Base-by-base conservation (phyloP, 2,888 invertebrate genomes). In the Pedicia rivosa region DNA sequence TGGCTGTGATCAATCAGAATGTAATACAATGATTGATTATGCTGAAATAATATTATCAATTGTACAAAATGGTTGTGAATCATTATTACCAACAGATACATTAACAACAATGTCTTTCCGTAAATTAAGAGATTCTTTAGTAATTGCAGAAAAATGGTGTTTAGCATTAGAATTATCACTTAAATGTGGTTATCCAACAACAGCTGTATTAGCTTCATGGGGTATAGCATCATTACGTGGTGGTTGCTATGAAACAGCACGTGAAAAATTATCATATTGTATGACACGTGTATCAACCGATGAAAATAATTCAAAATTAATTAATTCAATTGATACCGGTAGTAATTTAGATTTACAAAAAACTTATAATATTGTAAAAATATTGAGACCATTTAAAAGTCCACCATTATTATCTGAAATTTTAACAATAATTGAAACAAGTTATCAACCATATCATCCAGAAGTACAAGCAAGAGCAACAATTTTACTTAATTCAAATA, bases 91-190 rank as follows among this genome's bases (percentile, higher is more conserved):
- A 6, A 48, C 52, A 1, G 59, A 57, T 5, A 48, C 54, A 2
- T 41, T 60, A 2, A 53, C 50, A 34, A 48, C 53, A 49, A 71
- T 74, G 46, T 72, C 74, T 34, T 62, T 83, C 29, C 70, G 84
- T 40, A 74, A 76, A 30, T 60, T 91, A 4, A 65, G 77, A 16
- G 78, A 81, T 51, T 67, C 70, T 24, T 51, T 83, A 30, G 66
- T 90, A n/a, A 78, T 82, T 57, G 74, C 78, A 2, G 90, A 91
- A 51, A 75, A 86, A 51, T 86, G 88, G 80, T 70, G 76, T 40
- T 56, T 90, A 28, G 91, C 83, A 0, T 52, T 83, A 37, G 81
- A 83, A 51, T 78, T 92, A 29, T 87, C 88, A 2, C 81, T 88
- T 0, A 91, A 91, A 61, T 79, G 78, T 40, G 88, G 88, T 1